Evolutionary conservation across 2,888 invertebrate species (phyloP).

Genomic region (Mimas tiliae): DNA sequence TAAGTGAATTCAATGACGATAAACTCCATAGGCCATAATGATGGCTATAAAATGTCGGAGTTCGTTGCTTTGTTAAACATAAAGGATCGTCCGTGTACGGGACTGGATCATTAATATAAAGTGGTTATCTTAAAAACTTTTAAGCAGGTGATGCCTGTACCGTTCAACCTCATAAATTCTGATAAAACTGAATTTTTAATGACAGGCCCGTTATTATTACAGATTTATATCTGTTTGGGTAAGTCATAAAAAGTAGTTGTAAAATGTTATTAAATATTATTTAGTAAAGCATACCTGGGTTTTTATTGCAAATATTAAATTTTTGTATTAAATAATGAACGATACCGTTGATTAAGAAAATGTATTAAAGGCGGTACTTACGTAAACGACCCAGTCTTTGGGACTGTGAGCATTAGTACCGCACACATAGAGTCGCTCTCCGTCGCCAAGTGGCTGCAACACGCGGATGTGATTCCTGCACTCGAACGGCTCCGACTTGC

Average conservation of each 20-base stretch:
- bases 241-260: constrained; percentile 32
- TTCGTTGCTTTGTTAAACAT: constrained; percentile 44
- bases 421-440: constrained; percentile 85
- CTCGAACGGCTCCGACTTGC: constrained; percentile 87
- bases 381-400: constrained; percentile 87
- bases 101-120: constrained; percentile 31
- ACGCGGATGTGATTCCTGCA: constrained; percentile 87
- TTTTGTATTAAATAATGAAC: constrained; percentile 1
- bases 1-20: constrained; percentile 47
- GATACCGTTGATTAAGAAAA: constrained; percentile 8
- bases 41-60: constrained; percentile 41
- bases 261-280: constrained; percentile 19
- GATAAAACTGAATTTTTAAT: constrained; percentile 34
- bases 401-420: constrained; percentile 87
- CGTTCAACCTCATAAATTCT: constrained; percentile 33
- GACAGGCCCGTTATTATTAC: constrained; percentile 31
- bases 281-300: background rate
- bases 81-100: constrained; percentile 39
- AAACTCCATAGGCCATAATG: constrained; percentile 39
- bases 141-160: constrained; percentile 30
- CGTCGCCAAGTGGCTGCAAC: constrained; percentile 87
- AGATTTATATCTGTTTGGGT: constrained; percentile 34
- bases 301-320: background rate
- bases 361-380: constrained; percentile 55
- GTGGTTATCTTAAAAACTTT: constrained; percentile 30